Evolutionary conservation across 2,888 invertebrate genomes (phyloP), one percentile per base, ranked within the genome.

Genomic region (Hoplodrina ambigua): DNA sequence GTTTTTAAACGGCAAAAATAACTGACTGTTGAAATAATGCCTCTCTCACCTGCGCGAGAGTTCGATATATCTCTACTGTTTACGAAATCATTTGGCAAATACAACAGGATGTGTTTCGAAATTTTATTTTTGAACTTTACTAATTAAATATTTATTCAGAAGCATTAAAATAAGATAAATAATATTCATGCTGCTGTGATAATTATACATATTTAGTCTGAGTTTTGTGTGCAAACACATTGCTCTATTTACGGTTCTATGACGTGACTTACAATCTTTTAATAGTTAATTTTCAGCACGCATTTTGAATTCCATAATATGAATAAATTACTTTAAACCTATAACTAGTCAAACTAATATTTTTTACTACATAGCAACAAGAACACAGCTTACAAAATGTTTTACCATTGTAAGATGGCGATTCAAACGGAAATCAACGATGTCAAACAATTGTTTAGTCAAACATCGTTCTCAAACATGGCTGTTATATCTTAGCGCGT

Each of bases 21-120:
- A 89, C 89, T 78, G 86, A 82, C 81, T 89, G 94, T 87, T 91
- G 93, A 93, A 92, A 94, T 85, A 84, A 84, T 82, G 82, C 77
- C 77, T 90, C 90, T 90, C 91, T 92, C 93, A 94, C 93, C 94
- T 94, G 93, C 86, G 86, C 75, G 77, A 50, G 76, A 72, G 76
- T 81, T 83, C 80, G 79, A 87, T 89, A 86, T 87, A 87, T 90
- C 86, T 87, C 71, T 67, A 63, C 67, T 78, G 78, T 76, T 83
- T 88, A 86, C 81, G 85, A 84, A 89, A 87, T 83, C 78, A 81
- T 82, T 81, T 73, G 62, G 74, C 62, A 74, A 80, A 80, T 80
- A 71, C 57, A 59, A 75, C 78, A 82, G 80, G 84, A 81, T 82
- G 67, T 70, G 74, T 79, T 81, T 54, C 44, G 69, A 74, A 69